Evolutionary conservation across 2,113 vertebrate species (phyloP).

Genomic region (Oriolus oriolus): DNA sequence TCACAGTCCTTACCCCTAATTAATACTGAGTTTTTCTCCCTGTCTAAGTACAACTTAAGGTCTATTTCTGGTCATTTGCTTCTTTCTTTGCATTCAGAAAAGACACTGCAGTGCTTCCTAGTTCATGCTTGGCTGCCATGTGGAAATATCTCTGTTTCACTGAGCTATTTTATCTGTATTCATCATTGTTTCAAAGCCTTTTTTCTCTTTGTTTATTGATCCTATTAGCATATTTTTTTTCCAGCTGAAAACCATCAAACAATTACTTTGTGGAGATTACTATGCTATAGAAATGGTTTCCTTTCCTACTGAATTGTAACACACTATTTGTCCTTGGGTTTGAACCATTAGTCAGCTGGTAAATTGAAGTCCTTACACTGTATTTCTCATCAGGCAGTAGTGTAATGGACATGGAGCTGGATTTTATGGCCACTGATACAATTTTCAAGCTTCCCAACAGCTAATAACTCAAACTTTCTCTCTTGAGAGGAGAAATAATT

Average conservation of each 20-base stretch:
- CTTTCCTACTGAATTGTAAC: background rate
- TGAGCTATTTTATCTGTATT: background rate
- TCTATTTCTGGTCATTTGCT: background rate
- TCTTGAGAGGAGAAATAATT: background rate
- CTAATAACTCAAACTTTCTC: background rate
- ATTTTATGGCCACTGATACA: background rate
- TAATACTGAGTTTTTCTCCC: background rate
- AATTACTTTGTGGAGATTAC: background rate
- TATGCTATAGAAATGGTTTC: background rate
- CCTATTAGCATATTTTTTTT: conserved; percentile 13
- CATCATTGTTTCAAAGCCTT: background rate
- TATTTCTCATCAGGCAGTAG: background rate
- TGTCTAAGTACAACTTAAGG: background rate
- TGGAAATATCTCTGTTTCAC: background rate
- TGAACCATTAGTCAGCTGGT: background rate
- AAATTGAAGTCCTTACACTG: background rate
- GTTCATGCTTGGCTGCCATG: background rate
- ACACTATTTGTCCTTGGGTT: background rate
- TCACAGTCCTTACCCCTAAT: background rate
- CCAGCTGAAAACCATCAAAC: conserved; percentile 1
- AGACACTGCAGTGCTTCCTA: background rate
- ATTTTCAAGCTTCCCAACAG: background rate
- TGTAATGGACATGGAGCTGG: background rate
- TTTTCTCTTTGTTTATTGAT: conserved; percentile 4
- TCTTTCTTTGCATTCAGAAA: background rate